A percentile compares a stretch with the other conserved stretches of the same genome.
Conservation (phyloP, 2,888 invertebrate species). For the Metopia argyrocephala region DNA sequence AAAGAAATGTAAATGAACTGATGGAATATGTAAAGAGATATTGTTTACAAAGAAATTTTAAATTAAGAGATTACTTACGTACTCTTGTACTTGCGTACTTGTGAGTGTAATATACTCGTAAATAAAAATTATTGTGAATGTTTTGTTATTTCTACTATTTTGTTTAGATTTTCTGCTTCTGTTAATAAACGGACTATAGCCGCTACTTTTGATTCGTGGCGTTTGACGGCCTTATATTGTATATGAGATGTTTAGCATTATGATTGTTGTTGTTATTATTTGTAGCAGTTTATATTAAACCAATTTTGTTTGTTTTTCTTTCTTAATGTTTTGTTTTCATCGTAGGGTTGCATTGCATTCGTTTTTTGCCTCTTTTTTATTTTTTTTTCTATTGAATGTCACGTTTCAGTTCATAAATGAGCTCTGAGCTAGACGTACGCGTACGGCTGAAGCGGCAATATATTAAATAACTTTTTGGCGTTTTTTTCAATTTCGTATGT, state of each 20-base stretch:
- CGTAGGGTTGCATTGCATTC: slow-evolving; percentile 66
- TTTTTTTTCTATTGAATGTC: slow-evolving; percentile 49
- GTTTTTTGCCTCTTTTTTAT: neutral
- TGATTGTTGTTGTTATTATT: neutral
- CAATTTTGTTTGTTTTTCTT: neutral
- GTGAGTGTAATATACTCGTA: neutral
- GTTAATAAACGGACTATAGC: too few relatives aligned
- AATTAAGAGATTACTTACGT: neutral
- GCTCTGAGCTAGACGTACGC: slow-evolving; percentile 63
- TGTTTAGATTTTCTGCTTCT: neutral
- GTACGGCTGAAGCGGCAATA: slow-evolving; percentile 19
- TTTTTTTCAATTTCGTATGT: too few relatives aligned
- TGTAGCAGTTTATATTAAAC: neutral
- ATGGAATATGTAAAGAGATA: neutral
- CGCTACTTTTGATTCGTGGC: too few relatives aligned
- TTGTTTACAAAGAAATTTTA: neutral
- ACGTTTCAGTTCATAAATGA: slow-evolving; percentile 66
- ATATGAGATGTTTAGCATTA: neutral
- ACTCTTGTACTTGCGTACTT: neutral
- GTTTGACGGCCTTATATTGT: too few relatives aligned
- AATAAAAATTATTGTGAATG: neutral
- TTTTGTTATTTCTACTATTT: neutral
- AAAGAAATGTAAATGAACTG: neutral
- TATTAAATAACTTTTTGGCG: neutral
- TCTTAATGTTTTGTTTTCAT: slow-evolving; percentile 26